Evolutionary conservation across 2,888 invertebrate genomes (phyloP), one percentile per base, ranked within the genome.

Genomic region (Drosophila neoperkinsi): DNA sequence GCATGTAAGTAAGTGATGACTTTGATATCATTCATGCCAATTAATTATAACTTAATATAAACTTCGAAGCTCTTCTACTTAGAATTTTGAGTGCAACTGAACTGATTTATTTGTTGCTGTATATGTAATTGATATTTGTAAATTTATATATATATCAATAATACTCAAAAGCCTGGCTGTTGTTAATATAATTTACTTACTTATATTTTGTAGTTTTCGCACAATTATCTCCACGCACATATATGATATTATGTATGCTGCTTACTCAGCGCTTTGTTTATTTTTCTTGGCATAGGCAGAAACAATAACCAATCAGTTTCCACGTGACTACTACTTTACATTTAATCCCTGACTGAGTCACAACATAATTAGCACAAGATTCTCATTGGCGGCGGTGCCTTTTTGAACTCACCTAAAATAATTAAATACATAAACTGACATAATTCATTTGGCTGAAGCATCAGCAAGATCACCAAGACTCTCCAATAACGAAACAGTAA

Each of bases 361-460:
- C 85, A 90, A 90, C 90, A 90, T 82, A 74, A 80, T 85, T 84
- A 85, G 74, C 65, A 60, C 30, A 56, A 49, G 60, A 41, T 31
- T 61, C 30, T 46, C 30, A 11, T n/a, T 51, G 73, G 38, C 70
- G 71, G 71, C 77, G 67, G 62, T 30, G 41, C 31, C 10, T 2
- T 28, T 90, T 86, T 88, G 78, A 84, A 80, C 76, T 75, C 73
- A 36, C 51, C 58, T 56, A 55, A 82, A 80, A 79, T 84, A 88
- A 88, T 90, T 86, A 90, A 82, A 84, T 86, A 81, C 73, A 90
- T 89, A 90, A 90, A 88, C 89, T 88, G 87, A 90, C 87, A 90
- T 86, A 88, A 88, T 90, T 88, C 84, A 88, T 90, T 86, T 80
- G 88, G 7, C 11, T 77, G 69, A 46, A 66, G 66, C 84, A 77